Evolutionary conservation across 2,113 vertebrate genomes (phyloP).

Genomic region (Gadus chalcogrammus): DNA sequence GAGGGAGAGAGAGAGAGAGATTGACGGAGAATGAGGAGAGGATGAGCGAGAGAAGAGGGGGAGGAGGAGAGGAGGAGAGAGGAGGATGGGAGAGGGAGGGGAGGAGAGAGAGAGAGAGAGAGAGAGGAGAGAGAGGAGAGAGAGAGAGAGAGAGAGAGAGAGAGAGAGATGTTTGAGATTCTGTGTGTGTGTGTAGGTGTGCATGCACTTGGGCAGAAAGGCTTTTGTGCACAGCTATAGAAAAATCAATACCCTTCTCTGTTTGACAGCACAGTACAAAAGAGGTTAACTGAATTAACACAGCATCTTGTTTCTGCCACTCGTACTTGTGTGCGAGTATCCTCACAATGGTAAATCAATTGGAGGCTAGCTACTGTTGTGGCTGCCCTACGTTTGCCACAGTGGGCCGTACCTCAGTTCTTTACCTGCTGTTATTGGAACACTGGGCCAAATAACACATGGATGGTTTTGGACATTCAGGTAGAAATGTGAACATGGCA

Average conservation of each 20-base stretch:
- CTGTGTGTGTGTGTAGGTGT: constrained; percentile 7
- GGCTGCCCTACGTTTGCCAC: constrained; percentile 24
- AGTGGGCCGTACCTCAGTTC: constrained; percentile 9
- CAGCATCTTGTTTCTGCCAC: constrained; percentile 39
- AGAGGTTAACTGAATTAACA: constrained; percentile 59
- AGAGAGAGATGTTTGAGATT: background rate
- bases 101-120: too few species aligned
- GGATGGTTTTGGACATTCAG: background rate
- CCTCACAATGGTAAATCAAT: constrained; percentile 42
- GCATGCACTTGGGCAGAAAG: background rate
- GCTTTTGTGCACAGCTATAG: constrained; percentile 35
- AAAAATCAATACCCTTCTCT: constrained; percentile 53
- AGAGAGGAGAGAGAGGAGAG: background rate
- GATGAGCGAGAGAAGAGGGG: too few species aligned
- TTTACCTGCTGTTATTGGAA: background rate
- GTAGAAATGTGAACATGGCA: too few species aligned
- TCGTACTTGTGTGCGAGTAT: constrained; percentile 24
- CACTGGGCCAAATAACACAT: background rate
- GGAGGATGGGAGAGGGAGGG: background rate
- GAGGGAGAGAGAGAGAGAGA: too few species aligned
- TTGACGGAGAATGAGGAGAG: too few species aligned
- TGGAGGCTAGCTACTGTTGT: constrained; percentile 14
- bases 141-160: background rate
- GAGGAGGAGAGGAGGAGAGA: too few species aligned
- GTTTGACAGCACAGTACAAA: constrained; percentile 45